Conservation (phyloP, 2,113 vertebrate species). For the Notothenia coriiceps region DNA sequence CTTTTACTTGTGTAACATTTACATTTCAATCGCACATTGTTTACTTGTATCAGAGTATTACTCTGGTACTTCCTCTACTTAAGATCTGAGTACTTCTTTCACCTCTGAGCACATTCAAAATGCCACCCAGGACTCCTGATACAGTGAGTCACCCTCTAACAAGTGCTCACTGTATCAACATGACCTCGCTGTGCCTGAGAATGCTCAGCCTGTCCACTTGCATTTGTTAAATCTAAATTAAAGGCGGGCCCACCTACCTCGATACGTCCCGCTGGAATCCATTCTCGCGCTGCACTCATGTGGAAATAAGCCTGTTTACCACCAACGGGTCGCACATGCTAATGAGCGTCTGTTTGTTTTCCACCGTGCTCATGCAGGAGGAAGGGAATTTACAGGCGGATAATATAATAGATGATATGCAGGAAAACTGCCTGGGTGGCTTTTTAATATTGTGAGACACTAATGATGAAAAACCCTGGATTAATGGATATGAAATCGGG, state of each 20-base stretch:
- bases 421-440: slow-evolving; percentile 70
- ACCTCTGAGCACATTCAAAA: no score
- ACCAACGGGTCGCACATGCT: slow-evolving; percentile 83
- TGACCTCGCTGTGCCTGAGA: slow-evolving; percentile 76
- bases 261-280: slow-evolving; percentile 76
- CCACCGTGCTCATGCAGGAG: slow-evolving; percentile 75
- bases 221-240: slow-evolving; percentile 83
- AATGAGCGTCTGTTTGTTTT: slow-evolving; percentile 85
- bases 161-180: slow-evolving; percentile 79
- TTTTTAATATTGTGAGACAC: slow-evolving; percentile 28
- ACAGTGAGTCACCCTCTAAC: slow-evolving; percentile 77
- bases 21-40: no score
- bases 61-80: no score
- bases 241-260: slow-evolving; percentile 84
- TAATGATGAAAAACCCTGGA: slow-evolving; percentile 71
- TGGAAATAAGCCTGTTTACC: slow-evolving; percentile 83
- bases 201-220: slow-evolving; percentile 84
- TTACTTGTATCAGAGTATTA: no score
- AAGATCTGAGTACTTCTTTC: no score
- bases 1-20: no score
- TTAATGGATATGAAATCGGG: slow-evolving; percentile 67
- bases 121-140: slow-evolving; percentile 82
- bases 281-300: slow-evolving; percentile 81
- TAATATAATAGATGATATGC: slow-evolving; percentile 79
- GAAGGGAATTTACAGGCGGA: slow-evolving; percentile 75